Evolutionary conservation across 2,797 vertebrate genomes (phyloP).

Genomic region (Propithecus deckenii): DNA sequence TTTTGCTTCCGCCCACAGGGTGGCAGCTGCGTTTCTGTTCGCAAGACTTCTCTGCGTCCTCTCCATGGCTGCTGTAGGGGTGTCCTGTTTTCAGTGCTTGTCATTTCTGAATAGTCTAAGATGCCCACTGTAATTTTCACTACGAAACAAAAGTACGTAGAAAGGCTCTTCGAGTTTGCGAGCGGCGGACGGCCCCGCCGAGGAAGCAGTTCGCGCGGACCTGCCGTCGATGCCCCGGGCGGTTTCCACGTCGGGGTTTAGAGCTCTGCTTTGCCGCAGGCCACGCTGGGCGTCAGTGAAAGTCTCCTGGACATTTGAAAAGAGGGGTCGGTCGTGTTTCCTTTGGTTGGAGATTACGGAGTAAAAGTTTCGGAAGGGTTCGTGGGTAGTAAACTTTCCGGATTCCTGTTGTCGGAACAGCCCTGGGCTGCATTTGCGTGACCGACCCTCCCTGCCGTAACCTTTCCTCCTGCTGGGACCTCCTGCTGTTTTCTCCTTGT

Average conservation of each 20-base stretch:
- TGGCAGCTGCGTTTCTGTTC: not conserved
- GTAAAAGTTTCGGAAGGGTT: not conserved
- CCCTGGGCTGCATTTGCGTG: not conserved
- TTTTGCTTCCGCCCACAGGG: not conserved
- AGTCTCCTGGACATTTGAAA: not conserved
- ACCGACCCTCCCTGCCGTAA: too few species aligned
- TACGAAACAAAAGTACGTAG: not conserved
- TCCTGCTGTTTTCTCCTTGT: too few species aligned
- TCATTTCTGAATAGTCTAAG: not conserved
- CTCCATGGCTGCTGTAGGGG: too few species aligned
- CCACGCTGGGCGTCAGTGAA: not conserved
- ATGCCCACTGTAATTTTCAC: not conserved
- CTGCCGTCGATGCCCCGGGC: too few species aligned
- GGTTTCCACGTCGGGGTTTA: not conserved
- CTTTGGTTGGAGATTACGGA: not conserved
- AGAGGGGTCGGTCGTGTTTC: not conserved
- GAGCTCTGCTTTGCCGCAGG: not conserved
- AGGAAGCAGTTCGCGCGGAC: too few species aligned
- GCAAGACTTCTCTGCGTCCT: too few species aligned
- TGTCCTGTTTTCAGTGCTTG: not conserved
- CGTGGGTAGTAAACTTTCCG: accelerated
- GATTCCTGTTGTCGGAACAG: not conserved
- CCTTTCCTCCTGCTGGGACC: too few species aligned
- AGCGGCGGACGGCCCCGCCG: accelerated
- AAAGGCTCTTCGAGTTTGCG: not conserved